Evolutionary conservation across 2,888 invertebrate species (phyloP).

Genomic region (Caenorhabditis wallacei): DNA sequence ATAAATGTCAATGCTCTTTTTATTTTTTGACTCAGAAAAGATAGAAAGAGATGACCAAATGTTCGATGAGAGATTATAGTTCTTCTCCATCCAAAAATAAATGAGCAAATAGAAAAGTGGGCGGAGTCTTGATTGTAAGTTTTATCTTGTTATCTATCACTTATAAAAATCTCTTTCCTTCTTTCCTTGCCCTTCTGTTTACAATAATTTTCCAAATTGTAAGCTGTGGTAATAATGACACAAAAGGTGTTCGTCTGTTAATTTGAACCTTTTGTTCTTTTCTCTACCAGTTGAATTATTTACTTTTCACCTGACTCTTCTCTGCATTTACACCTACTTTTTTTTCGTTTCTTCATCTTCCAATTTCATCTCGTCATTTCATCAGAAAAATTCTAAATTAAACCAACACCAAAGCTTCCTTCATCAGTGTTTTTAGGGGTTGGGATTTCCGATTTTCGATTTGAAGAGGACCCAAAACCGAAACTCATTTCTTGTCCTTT

Average conservation of each 20-base stretch:
- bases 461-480: conserved; percentile 13
- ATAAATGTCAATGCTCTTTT: conserved; percentile 19
- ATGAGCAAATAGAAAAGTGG: conserved; percentile 27
- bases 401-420: neutral
- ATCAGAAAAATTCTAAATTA: conserved; percentile 36
- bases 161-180: neutral
- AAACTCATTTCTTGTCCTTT: conserved; percentile 32
- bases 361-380: conserved; percentile 23
- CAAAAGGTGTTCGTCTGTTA: neutral
- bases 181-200: conserved; percentile 1
- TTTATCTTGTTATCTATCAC: conserved; percentile 11
- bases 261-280: conserved; percentile 7
- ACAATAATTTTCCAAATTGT: neutral
- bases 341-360: neutral
- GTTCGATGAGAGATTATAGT: conserved; percentile 33
- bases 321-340: conserved; percentile 6
- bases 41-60: conserved; percentile 30
- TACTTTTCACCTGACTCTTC: conserved; percentile 26
- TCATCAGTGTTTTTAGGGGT: conserved; percentile 2
- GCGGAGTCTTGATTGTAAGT: neutral
- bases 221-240: too few species aligned
- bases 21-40: neutral
- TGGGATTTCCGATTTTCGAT: conserved; percentile 38
- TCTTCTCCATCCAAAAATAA: conserved; percentile 33
- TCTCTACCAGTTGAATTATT: neutral